Evolutionary conservation across 2,113 vertebrate genomes (phyloP).

Genomic region (Callaeas wilsoni): DNA sequence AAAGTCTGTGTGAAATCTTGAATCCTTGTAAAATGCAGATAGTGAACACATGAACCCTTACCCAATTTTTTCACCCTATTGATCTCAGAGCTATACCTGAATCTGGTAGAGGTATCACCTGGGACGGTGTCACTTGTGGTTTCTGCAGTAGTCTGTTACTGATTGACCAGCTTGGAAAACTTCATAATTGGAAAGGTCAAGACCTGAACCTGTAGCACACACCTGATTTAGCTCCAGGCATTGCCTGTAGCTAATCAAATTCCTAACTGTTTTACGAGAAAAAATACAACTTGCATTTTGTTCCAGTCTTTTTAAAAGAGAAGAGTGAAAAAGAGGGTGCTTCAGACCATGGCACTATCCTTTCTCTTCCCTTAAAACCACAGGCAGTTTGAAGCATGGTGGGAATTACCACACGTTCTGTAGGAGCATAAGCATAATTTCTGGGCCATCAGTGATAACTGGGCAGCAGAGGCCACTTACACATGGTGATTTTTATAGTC

Average conservation of each 20-base stretch:
- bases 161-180: neutral
- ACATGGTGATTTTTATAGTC: neutral
- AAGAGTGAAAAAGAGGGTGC: neutral
- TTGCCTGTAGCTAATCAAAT: neutral
- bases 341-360: neutral
- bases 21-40: neutral
- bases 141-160: neutral
- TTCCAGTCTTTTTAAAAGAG: neutral
- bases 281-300: neutral
- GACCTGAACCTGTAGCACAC: neutral
- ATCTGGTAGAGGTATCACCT: neutral
- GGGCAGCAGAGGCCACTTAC: neutral
- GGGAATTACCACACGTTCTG: accelerated
- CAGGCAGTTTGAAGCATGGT: neutral
- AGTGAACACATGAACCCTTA: accelerated
- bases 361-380: neutral
- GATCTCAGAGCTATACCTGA: neutral
- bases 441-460: neutral
- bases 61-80: neutral
- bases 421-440: neutral
- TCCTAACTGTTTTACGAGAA: neutral
- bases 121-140: neutral
- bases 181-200: neutral
- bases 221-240: neutral
- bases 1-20: neutral